phyloP scores from a whole-genome alignment of 1,140 invertebrate species.

The Centruroides sculpturatus region DNA sequence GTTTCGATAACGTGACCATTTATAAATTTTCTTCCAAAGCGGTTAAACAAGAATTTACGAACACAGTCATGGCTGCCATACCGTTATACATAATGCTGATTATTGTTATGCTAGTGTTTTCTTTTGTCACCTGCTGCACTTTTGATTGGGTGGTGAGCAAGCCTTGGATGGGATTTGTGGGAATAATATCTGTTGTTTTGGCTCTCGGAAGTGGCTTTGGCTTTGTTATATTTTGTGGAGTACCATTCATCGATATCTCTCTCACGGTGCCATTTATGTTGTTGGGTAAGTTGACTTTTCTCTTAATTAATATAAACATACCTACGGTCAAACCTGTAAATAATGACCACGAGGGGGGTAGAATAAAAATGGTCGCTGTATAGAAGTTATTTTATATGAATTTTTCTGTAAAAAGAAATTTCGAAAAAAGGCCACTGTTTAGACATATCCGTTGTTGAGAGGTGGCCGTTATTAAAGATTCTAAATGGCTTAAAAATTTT shows the following conservation, averaged over 20 bases:
- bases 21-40: constrained; percentile 69
- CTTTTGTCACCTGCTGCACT: constrained; percentile 51
- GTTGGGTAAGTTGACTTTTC: constrained; percentile 53
- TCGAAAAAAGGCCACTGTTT: no score
- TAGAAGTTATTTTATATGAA: no score
- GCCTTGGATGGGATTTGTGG: constrained; percentile 71
- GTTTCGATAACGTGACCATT: constrained; percentile 63
- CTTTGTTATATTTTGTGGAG: constrained; percentile 67
- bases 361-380: no score
- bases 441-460: no score
- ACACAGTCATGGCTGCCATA: constrained; percentile 68
- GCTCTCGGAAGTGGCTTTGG: constrained; percentile 78
- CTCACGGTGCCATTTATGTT: constrained; percentile 84
- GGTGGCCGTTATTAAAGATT: no score
- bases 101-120: constrained; percentile 47
- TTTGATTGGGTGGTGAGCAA: constrained; percentile 70
- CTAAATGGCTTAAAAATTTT: no score
- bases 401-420: no score
- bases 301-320: no score
- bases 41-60: constrained; percentile 69
- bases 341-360: no score
- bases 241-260: constrained; percentile 86
- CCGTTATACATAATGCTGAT: constrained; percentile 76
- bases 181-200: constrained; percentile 74
- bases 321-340: no score